These are phyloP conservation scores for Sebastes ruberrimus DNA, from an alignment of 2,797 vertebrate genomes.

Conservation along the genomic window DNA sequence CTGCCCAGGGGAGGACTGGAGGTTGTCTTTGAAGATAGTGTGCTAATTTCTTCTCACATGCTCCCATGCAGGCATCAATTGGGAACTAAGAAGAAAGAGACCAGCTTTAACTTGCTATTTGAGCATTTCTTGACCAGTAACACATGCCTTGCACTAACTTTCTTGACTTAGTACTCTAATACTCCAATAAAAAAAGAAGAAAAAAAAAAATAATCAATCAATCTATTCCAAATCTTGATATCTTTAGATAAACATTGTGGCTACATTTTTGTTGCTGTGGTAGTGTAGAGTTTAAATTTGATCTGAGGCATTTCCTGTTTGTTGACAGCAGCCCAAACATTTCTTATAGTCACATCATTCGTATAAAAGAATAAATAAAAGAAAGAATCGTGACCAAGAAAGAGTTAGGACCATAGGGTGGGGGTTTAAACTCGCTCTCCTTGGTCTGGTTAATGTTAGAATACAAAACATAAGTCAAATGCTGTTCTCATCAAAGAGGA, in stretches of 20 bases:
- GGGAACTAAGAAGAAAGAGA: background rate
- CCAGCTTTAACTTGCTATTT: background rate
- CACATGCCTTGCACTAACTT: background rate
- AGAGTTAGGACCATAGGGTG: background rate
- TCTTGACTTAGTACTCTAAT: background rate
- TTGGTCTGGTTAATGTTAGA: constrained; percentile 56
- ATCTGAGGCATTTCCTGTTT: constrained; percentile 28
- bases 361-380: constrained; percentile 1
- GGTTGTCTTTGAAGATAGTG: constrained; percentile 49
- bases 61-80: background rate
- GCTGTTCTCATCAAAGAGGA: constrained; percentile 62
- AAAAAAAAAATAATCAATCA: no score
- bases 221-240: background rate
- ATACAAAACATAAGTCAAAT: constrained; percentile 41
- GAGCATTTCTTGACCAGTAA: background rate
- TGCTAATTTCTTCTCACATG: constrained; percentile 31
- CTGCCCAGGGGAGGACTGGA: background rate
- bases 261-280: background rate
- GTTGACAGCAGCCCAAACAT: background rate
- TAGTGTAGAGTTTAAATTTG: background rate
- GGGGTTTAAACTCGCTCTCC: constrained; percentile 32
- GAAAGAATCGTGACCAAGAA: background rate
- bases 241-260: background rate
- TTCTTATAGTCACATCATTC: background rate
- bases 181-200: no score